These are phyloP conservation scores for Harpagifer antarcticus DNA, from an alignment of 2,797 vertebrate species.

Conservation along the genomic window DNA sequence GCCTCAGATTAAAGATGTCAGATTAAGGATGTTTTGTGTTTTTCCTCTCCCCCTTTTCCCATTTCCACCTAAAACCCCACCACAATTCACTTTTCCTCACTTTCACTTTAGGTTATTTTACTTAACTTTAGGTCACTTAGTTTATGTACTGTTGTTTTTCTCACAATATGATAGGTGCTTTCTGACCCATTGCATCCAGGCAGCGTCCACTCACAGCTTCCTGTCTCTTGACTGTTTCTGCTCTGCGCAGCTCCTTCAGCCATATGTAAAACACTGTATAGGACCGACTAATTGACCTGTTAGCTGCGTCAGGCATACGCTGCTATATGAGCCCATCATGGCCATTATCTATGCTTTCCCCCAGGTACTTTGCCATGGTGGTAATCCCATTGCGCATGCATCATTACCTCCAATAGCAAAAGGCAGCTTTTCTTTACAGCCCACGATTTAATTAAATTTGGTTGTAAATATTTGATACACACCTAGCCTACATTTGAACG, in stretches of 20 bases:
- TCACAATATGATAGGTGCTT: neutral
- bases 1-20: constrained; percentile 78
- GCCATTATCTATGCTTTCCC: constrained; percentile 75
- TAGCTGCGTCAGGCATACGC: constrained; percentile 70
- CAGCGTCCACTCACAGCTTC: constrained; percentile 4
- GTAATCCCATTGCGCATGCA: constrained; percentile 84
- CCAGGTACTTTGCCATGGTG: constrained; percentile 74
- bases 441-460: constrained; percentile 80
- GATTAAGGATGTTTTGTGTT: constrained; percentile 60
- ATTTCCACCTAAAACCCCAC: constrained; percentile 6
- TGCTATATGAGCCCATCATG: constrained; percentile 69
- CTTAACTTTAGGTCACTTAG: neutral
- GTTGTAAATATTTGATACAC: constrained; percentile 84
- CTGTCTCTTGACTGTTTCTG: constrained; percentile 40
- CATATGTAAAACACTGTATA: constrained; percentile 71
- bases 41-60: constrained; percentile 19
- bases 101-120: neutral
- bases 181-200: constrained; percentile 23
- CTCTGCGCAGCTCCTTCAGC: constrained; percentile 55
- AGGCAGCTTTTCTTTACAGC: constrained; percentile 79
- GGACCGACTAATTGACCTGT: constrained; percentile 82
- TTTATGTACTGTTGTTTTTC: neutral
- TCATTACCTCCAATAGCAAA: constrained; percentile 85
- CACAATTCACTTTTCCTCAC: constrained; percentile 20
- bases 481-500: constrained; percentile 66